Evolutionary conservation across 2,797 vertebrate genomes (phyloP), one percentile per base, ranked within the genome.

Genomic region (Lacerta viridis): DNA sequence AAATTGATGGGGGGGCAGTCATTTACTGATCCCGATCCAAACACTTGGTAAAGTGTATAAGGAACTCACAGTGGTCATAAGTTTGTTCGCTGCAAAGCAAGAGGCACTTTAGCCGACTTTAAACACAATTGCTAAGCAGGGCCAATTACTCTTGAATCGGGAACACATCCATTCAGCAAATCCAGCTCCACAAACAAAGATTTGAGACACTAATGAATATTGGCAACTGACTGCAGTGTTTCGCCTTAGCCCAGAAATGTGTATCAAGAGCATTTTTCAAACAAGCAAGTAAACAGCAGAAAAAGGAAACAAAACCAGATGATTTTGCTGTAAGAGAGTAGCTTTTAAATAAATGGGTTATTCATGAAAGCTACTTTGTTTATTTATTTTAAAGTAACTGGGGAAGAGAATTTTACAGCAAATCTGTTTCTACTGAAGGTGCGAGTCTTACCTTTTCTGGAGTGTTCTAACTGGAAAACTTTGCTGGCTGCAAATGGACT

Each of bases 231-330:
- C 29, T 20, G 25, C 36, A 18, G 18, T 68, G 18, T 18, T 59
- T 20, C n/a, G 2, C 77, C 7, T 59, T 80, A 80, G 50, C 55
- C 50, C 4, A 59, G 46, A 59, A 79, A n/a, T 33, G 3, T 78
- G n/a, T n/a, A n/a, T 72, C n/a, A 36, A 41, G 27, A 68, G 25
- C n/a, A 27, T 84, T 36, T 84, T 84, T 84, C 69, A 74, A 84
- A 74, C 69, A 72, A 55, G 69, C n/a, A 36, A 69, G 59, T 33
- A 20, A 83, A 50, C 18, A 59, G 18, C 29, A 9, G 83, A 55
- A 84, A 74, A 84, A 59, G 3, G 2, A 39, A 29, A 68, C 66
- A 55, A 55, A 55, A 15, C 39, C 23, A 83, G 5, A 74, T 55
- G 23, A 33, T 55, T 50, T 27, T 2, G 33, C n/a, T 29, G 68